Conservation (phyloP, 2,888 invertebrate species). For the Synergus laeviventris region DNA sequence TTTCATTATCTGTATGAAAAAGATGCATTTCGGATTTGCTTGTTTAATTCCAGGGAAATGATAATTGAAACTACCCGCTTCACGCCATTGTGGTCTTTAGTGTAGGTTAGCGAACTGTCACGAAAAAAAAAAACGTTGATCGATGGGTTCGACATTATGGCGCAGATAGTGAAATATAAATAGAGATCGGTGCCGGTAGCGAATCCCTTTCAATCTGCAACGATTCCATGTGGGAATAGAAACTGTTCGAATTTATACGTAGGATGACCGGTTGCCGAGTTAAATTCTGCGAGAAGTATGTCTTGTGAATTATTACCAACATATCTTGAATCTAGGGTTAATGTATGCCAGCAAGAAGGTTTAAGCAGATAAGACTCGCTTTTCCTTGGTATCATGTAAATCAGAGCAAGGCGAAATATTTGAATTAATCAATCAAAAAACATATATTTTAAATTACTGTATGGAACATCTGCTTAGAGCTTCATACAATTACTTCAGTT, state of each 20-base stretch:
- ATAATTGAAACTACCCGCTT: background rate
- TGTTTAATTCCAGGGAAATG: background rate
- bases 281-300: slow-evolving; percentile 20
- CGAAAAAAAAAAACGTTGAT: slow-evolving; percentile 47
- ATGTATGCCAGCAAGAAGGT: slow-evolving; percentile 17
- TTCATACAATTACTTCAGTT: slow-evolving; percentile 7
- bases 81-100: slow-evolving; percentile 20
- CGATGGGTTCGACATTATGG: slow-evolving; percentile 53
- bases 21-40: no score
- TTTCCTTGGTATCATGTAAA: background rate
- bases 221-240: slow-evolving; percentile 45
- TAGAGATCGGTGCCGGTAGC: slow-evolving; percentile 48
- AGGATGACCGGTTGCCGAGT: slow-evolving; percentile 18
- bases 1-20: no score
- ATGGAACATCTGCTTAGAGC: slow-evolving; percentile 6
- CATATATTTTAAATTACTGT: background rate
- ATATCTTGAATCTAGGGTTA: slow-evolving; percentile 14
- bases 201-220: slow-evolving; percentile 42
- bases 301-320: slow-evolving; percentile 19
- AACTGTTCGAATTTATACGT: slow-evolving; percentile 41
- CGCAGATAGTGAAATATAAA: slow-evolving; percentile 49
- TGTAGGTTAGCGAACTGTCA: slow-evolving; percentile 34
- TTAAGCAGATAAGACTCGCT: slow-evolving; percentile 18
- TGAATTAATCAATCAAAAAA: background rate
- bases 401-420: slow-evolving; percentile 4